Conservation (phyloP, 2,113 vertebrate genomes). For the Ardeotis arabs region DNA sequence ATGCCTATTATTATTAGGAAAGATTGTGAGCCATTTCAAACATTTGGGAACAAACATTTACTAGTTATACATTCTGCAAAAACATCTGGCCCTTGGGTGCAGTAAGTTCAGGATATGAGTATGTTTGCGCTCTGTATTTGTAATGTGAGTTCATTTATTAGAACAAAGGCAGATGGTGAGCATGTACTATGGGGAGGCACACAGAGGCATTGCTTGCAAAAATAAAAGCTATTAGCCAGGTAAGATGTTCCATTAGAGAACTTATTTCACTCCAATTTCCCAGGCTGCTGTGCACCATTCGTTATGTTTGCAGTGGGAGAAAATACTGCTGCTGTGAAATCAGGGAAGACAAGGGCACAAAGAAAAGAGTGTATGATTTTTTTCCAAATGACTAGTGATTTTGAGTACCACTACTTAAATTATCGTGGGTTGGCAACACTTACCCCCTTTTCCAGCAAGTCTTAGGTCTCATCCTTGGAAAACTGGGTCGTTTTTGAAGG, state of each 20-base stretch:
- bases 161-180: slow-evolving; percentile 4
- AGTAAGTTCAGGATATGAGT: background rate
- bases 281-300: background rate
- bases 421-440: background rate
- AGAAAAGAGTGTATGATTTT: background rate
- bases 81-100: slow-evolving; percentile 4
- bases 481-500: background rate
- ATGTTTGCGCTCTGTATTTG: background rate
- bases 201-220: background rate
- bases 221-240: background rate
- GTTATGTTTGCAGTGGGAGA: background rate
- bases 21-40: background rate
- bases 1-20: background rate
- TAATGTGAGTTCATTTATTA: background rate
- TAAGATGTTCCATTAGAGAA: background rate
- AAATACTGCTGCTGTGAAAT: background rate
- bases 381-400: background rate
- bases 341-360: background rate
- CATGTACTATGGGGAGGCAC: background rate
- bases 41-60: background rate
- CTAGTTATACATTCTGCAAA: background rate
- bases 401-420: background rate
- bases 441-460: background rate
- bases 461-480: background rate
- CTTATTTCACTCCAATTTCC: background rate